phyloP scores from a whole-genome alignment of 2,888 invertebrate genomes.

The Dryadula phaetusa region DNA sequence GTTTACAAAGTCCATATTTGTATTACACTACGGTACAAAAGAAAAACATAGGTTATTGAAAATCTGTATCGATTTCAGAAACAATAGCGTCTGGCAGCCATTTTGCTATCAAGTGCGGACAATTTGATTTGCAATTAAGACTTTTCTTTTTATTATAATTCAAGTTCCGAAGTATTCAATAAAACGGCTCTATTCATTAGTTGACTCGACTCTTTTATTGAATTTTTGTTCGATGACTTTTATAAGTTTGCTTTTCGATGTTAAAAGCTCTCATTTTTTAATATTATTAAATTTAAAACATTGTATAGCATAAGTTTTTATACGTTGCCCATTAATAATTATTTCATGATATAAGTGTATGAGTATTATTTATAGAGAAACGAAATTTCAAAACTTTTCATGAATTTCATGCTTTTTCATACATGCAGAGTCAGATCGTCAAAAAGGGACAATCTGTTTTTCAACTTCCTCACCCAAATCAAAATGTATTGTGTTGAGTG shows the following conservation, averaged over 20 bases:
- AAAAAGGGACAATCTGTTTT: too few species aligned
- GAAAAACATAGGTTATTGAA: constrained; percentile 23
- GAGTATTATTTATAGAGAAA: too few species aligned
- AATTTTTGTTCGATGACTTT: constrained; percentile 26
- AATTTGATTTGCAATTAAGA: constrained; percentile 41
- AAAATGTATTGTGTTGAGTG: too few species aligned
- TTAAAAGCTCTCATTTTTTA: constrained; percentile 23
- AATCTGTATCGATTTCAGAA: constrained; percentile 38
- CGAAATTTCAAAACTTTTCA: too few species aligned
- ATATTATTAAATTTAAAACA: constrained; percentile 3
- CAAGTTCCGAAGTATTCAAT: constrained; percentile 32
- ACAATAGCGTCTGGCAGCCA: constrained; percentile 42
- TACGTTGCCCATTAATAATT: too few species aligned
- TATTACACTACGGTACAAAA: not conserved
- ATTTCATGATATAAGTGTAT: too few species aligned
- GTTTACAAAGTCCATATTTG: constrained; percentile 4
- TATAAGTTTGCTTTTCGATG: constrained; percentile 27
- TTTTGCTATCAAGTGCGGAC: constrained; percentile 37
- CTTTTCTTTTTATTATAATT: constrained; percentile 34
- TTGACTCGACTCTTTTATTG: constrained; percentile 28
- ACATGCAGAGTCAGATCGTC: too few species aligned
- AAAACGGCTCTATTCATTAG: constrained; percentile 32
- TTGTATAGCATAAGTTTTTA: not conserved
- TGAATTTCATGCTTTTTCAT: too few species aligned
- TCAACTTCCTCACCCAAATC: too few species aligned